Evolutionary conservation across 2,113 vertebrate species (phyloP), one percentile per base, ranked within the genome.

Genomic region (Aptenodytes forsteri): DNA sequence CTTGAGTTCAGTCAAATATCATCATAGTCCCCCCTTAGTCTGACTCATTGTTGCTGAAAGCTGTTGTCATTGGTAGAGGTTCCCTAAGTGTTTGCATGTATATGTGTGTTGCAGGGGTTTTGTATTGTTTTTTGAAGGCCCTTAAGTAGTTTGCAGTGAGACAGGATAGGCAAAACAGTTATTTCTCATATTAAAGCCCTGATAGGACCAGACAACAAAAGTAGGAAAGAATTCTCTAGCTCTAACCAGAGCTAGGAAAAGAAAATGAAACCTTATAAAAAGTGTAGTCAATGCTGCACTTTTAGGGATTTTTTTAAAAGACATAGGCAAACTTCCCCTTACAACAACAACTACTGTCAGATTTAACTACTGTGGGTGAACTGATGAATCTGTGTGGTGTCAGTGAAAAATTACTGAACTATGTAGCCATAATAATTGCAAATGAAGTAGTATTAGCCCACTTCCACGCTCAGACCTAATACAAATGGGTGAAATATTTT

Each of bases 261-360:
- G 18, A 62, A 77, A 83, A 58, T 3, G 0, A 80, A 71, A n/a
- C 13, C 29, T 38, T 44, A 22, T 2, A 20, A 19, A 59, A 92
- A 17, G 2, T 30, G 4, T 30, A 40, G n/a, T 46, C 25, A 70
- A 13, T 36, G 18, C 3, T 55, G 25, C 11, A 40, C 2, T 78
- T 69, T 25, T 29, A 52, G 10, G 9, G 5, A 34, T 40, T 26
- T 52, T 71, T 58, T 36, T 9, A 15, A 78, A 61, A 76, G 26
- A 29, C 22, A 15, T n/a, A 54, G 21, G 22, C 34, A 65, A 65
- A 34, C 1, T 40, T 16, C 3, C 0, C 0, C 6, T 83, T 75
- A 38, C 13, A 83, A 46, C 12, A 62, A 2, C 3, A 44, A 8
- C 6, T 55, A 3, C 29, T 29, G 12, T 34, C 13, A 79, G 9